Percentiles rank a stretch among this genome's conserved stretches.
These are phyloP conservation scores for Argya squamiceps DNA, from an alignment of 2,797 vertebrate species.

Conservation along the genomic window DNA sequence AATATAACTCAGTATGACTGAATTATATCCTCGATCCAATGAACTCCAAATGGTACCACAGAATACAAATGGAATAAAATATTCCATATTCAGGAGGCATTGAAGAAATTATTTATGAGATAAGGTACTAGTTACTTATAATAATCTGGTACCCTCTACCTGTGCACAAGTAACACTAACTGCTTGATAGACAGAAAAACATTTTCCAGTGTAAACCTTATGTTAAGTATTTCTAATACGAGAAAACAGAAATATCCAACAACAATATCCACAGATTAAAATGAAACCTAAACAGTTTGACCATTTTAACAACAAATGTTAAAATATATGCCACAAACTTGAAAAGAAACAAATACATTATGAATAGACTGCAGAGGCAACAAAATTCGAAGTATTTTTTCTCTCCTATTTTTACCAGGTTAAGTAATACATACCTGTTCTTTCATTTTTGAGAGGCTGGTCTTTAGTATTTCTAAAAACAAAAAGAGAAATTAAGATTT, in stretches of 20 bases:
- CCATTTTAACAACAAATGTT: neutral
- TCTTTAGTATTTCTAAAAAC: conserved; percentile 65
- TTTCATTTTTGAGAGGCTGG: conserved; percentile 43
- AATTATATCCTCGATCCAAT: neutral
- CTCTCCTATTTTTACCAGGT: neutral
- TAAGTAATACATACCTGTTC: conserved; percentile 60
- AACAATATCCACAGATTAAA: neutral
- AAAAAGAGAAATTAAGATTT: conserved; percentile 23
- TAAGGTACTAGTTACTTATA: neutral
- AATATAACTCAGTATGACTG: neutral
- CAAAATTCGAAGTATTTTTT: neutral
- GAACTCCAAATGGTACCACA: neutral
- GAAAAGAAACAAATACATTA: neutral
- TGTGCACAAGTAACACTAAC: neutral
- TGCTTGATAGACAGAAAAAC: neutral
- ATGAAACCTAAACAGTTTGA: neutral
- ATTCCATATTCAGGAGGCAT: neutral
- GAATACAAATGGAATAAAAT: neutral
- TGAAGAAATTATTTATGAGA: neutral
- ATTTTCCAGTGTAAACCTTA: neutral
- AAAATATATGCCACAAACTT: neutral
- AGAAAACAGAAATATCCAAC: neutral
- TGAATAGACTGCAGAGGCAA: neutral
- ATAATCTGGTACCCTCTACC: neutral
- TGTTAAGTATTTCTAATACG: neutral